Base-by-base conservation (phyloP, 2,888 invertebrate species). In the Drosophila phalerata region DNA sequence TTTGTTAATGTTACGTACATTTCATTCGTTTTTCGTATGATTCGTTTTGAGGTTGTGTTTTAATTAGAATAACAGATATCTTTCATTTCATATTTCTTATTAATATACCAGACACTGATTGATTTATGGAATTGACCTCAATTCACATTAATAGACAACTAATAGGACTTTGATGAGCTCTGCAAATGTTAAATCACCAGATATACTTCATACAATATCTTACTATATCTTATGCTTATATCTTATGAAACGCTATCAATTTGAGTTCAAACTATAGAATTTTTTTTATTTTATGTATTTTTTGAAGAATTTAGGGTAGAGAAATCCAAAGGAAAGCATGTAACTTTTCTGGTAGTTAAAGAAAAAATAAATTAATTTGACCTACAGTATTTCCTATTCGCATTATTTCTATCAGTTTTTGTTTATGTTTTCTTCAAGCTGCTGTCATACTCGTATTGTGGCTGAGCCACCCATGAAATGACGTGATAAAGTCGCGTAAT, bases 401-500 rank as follows among this genome's bases (percentile, higher is more conserved):
- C 10, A 34, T 57, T 30, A 0, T 47, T 30, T 19, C n/a, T 11
- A 28, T 2, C 6, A 43, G 40, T 56, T 22, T 30, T 30, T n/a
- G 1, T 43, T 6, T 2, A 0, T 10, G 13, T 22, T 19, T 11
- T 13, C 11, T 5, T 48, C 42, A 32, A 34, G 37, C 55, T 42
- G 70, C 65, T 76, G 55, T 55, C 53, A 22, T 19, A 6, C 28
- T 28, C 28, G 28, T 6, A 42, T 32, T 32, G 42, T 19, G 55
- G 32, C 49, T 25, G 63, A 64, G 32, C 77, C 80, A 69, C 82
- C 82, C 81, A 69, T 73, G 75, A 66, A 79, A 75, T 87, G 75
- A 82, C 85, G 74, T 88, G 88, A 84, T 87, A 82, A 85, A 85
- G 87, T 67, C 88, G 66, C 83, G 81, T 88, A 84, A 84, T 84